Conservation (phyloP, 2,113 vertebrate genomes). For the Entelurus aequoreus region DNA sequence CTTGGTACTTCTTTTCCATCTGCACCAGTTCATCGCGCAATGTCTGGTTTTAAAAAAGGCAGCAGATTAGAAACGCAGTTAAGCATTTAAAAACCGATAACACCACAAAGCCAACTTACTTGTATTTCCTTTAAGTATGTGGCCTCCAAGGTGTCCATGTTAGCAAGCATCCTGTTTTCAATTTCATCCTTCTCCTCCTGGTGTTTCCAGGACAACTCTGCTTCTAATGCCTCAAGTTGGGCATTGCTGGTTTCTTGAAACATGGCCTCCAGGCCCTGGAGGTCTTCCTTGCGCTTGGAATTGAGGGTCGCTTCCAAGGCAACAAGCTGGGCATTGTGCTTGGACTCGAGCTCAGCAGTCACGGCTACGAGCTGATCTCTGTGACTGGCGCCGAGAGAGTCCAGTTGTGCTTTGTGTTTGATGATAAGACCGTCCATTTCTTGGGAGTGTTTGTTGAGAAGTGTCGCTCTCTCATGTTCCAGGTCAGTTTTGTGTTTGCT, state of each 20-base stretch:
- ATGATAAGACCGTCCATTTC: constrained; percentile 43
- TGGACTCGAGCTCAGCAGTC: constrained; percentile 37
- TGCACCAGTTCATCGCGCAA: constrained; percentile 67
- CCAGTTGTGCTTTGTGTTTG: constrained; percentile 55
- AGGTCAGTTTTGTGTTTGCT: constrained; percentile 47
- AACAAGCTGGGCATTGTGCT: constrained; percentile 53
- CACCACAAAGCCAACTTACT: constrained; percentile 43
- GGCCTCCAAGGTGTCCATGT: constrained; percentile 81
- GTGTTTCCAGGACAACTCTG: constrained; percentile 70
- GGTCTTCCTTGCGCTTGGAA: constrained; percentile 65
- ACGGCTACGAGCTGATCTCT: constrained; percentile 42
- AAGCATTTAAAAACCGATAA: background rate
- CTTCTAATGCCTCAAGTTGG: constrained; percentile 67
- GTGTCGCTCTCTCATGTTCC: constrained; percentile 30
- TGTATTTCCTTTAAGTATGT: constrained; percentile 83
- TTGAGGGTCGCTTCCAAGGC: constrained; percentile 55
- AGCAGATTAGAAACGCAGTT: background rate
- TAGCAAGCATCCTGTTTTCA: constrained; percentile 76
- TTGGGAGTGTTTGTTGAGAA: constrained; percentile 35
- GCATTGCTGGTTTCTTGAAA: constrained; percentile 60
- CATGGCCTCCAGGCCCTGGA: constrained; percentile 52
- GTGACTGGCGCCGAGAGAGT: constrained; percentile 58
- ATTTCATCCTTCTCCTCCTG: constrained; percentile 71
- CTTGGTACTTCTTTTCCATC: constrained; percentile 54
- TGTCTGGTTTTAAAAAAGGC: constrained; percentile 25